A percentile compares a stretch with the other conserved stretches of the same genome.
phyloP scores from a whole-genome alignment of 2,113 vertebrate species.

The Taxidea taxus region DNA sequence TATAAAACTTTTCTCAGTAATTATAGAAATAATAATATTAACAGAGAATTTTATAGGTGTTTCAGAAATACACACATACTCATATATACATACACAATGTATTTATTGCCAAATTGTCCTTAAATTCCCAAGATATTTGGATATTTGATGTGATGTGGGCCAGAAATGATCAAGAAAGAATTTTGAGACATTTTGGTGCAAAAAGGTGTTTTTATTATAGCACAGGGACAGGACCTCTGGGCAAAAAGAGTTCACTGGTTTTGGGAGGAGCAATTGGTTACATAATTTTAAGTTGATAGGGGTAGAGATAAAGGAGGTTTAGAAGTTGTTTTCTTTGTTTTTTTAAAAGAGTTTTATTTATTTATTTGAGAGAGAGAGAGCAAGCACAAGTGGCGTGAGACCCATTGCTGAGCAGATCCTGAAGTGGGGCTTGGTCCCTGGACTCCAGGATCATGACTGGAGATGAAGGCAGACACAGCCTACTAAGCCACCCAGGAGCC shows the following conservation, averaged over 20 bases:
- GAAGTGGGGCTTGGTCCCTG: too few relatives aligned
- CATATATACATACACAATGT: not conserved
- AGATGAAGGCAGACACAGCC: too few relatives aligned
- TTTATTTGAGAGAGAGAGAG: too few relatives aligned
- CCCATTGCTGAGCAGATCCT: too few relatives aligned
- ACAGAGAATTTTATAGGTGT: not conserved
- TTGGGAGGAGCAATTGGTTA: not conserved
- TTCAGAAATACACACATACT: not conserved
- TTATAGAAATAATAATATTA: not conserved
- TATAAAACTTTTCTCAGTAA: not conserved
- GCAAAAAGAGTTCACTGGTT: not conserved
- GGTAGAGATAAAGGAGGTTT: not conserved
- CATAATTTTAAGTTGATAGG: not conserved
- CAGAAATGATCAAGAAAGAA: not conserved
- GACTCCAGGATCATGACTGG: too few relatives aligned
- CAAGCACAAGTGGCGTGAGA: too few relatives aligned
- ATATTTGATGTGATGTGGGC: not conserved
- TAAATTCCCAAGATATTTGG: not conserved
- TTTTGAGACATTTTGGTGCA: not conserved
- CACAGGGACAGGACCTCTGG: not conserved
- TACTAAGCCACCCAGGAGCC: too few relatives aligned
- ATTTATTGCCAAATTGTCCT: not conserved
- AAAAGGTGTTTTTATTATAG: not conserved
- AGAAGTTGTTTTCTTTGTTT: not conserved
- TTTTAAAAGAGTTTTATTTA: too few relatives aligned